Evolutionary conservation across 2,797 vertebrate genomes (phyloP).

Genomic region (Intellagama lesueurii): DNA sequence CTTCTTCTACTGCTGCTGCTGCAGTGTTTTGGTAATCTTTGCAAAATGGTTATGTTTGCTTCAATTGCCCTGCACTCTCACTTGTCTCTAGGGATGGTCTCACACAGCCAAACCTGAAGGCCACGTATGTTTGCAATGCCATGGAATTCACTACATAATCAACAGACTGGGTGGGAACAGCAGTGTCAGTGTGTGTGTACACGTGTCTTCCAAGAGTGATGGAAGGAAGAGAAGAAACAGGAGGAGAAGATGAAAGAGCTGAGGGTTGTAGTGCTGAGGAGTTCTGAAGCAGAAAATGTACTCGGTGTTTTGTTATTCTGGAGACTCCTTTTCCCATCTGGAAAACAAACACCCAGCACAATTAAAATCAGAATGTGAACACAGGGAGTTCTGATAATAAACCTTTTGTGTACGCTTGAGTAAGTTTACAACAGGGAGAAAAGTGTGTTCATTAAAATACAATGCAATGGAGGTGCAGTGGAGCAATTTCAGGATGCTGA

Average conservation of each 20-base stretch:
- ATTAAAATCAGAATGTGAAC: conserved; percentile 20
- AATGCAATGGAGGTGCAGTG: accelerated
- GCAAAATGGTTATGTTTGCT: neutral
- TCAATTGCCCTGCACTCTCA: neutral
- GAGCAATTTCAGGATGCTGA: neutral
- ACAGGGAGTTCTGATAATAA: conserved; percentile 22
- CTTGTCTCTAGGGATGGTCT: no score
- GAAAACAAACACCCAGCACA: conserved; percentile 6
- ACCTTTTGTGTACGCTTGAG: conserved; percentile 38
- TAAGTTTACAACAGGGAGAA: conserved; percentile 30
- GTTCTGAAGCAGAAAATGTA: neutral
- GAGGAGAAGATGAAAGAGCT: neutral
- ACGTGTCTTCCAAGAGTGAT: neutral
- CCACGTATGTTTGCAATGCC: neutral
- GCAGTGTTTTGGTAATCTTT: neutral
- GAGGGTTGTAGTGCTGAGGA: neutral
- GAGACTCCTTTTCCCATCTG: conserved; percentile 2
- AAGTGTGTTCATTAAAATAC: neutral
- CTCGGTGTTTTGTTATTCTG: conserved; percentile 2
- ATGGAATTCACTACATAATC: neutral
- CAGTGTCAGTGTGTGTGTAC: no score
- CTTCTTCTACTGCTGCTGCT: no score
- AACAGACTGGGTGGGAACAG: neutral
- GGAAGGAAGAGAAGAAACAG: no score
- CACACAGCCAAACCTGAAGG: neutral